phyloP scores from a whole-genome alignment of 53 echinoderm and acorn worm species.

The Antedon mediterranea region DNA sequence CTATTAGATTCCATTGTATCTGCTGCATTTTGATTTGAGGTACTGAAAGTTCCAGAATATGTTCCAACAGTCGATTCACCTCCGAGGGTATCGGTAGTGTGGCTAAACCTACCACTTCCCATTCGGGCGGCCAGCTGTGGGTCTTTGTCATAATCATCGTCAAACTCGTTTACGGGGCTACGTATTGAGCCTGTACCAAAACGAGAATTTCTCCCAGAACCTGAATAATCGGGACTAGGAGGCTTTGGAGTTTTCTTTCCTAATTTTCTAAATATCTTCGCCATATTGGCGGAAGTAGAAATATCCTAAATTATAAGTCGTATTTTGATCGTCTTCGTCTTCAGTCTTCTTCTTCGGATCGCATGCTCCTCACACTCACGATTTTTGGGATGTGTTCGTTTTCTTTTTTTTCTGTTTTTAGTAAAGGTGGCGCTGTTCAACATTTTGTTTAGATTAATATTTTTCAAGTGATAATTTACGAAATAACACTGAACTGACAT shows the following conservation, averaged over 20 bases:
- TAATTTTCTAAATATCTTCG: slow-evolving; percentile 50
- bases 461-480: background rate
- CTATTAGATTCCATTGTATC: background rate
- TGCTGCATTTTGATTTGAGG: background rate
- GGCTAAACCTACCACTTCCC: slow-evolving; percentile 14
- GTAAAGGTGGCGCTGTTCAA: background rate
- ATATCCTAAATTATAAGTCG: background rate
- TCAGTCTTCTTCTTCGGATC: slow-evolving; percentile 4
- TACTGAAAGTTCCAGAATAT: slow-evolving; percentile 5
- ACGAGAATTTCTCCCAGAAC: slow-evolving; percentile 29
- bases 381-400: background rate
- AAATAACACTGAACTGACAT: background rate
- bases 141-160: slow-evolving; percentile 11
- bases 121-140: slow-evolving; percentile 5
- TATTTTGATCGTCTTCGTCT: background rate
- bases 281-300: slow-evolving; percentile 16
- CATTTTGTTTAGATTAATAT: background rate
- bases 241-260: slow-evolving; percentile 61
- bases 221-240: slow-evolving; percentile 56
- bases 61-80: slow-evolving; percentile 6
- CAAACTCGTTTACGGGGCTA: slow-evolving; percentile 37
- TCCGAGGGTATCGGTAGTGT: slow-evolving; percentile 10
- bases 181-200: slow-evolving; percentile 15
- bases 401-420: background rate
- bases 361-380: background rate